Base-by-base conservation (phyloP, 2,888 invertebrate genomes). In the Adela reaumurella region DNA sequence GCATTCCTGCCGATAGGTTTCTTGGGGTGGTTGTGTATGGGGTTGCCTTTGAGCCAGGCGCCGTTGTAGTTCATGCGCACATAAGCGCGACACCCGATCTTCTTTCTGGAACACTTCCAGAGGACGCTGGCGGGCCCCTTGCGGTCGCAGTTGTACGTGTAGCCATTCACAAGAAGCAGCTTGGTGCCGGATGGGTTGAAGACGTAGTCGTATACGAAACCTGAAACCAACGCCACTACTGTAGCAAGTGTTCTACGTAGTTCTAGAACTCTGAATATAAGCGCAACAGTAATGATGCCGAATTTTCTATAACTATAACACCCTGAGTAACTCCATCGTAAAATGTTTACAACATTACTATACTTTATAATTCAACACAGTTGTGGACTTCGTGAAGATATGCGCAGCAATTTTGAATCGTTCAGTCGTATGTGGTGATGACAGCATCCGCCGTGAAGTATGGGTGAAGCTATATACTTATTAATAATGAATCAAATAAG, bases 101-200 rank as follows among this genome's bases (percentile, higher is more conserved):
- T 51, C 50, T 55, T 51, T 50, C 44, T 48, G 10, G 59, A 58
- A 49, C 61, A 60, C 10, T 58, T 51, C 59, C 59, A 62, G 16
- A 55, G 55, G n/a, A 53, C 51, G 5, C 48, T 57, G 43, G 49
- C 53, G 8, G 46, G 5, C 1, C 56, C 53, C 20, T 47, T 51
- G 8, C 50, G 45, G 6, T 53, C 51, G 45, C 53, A 51, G 52
- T 55, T 55, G 49, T 56, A 62, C 3, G 58, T 54, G 48, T 56
- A 61, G 3, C 58, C 57, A 3, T 59, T 46, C 6, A 61, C 24
- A 6, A 62, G 35, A 8, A 35, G 35, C 14, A 35, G 35, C 35
- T 35, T 35, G 3, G 35, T 35, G 35, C 35, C 35, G 35, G 11
- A 14, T 14, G 35, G 11, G 35, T 35, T 35, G 35, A 35, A 35